Conservation (phyloP, 2,113 vertebrate species). For the Ranitomeya variabilis region DNA sequence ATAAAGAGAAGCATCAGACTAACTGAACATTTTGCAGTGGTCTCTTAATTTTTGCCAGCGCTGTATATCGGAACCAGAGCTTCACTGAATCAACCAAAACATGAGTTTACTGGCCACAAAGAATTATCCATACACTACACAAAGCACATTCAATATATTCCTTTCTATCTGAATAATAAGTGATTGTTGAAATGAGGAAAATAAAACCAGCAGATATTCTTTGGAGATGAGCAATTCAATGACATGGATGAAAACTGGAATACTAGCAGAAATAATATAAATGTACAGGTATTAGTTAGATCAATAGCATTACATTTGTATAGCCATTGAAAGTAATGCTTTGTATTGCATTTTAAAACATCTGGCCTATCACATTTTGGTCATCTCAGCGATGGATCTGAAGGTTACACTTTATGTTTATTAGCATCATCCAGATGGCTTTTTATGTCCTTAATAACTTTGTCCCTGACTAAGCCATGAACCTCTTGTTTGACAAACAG, state of each 20-base stretch:
- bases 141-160: background rate
- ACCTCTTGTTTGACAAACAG: constrained; percentile 80
- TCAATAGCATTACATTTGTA: constrained; percentile 34
- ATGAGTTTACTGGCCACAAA: too few species aligned
- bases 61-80: too few species aligned
- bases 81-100: too few species aligned
- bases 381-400: constrained; percentile 75
- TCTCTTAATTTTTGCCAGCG: too few species aligned
- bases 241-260: constrained; percentile 41
- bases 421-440: constrained; percentile 83
- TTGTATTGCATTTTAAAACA: constrained; percentile 56
- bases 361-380: constrained; percentile 73
- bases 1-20: too few species aligned
- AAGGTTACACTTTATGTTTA: constrained; percentile 86
- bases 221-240: background rate
- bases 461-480: constrained; percentile 85
- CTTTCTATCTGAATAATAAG: background rate
- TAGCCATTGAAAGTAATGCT: constrained; percentile 19
- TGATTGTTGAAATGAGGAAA: background rate
- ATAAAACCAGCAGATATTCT: background rate
- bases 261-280: constrained; percentile 23
- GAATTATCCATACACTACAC: background rate
- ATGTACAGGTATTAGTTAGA: constrained; percentile 43
- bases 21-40: too few species aligned
- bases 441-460: constrained; percentile 88